These are phyloP conservation scores for Grantiella picta DNA, from an alignment of 2,113 vertebrate genomes.

Conservation along the genomic window DNA sequence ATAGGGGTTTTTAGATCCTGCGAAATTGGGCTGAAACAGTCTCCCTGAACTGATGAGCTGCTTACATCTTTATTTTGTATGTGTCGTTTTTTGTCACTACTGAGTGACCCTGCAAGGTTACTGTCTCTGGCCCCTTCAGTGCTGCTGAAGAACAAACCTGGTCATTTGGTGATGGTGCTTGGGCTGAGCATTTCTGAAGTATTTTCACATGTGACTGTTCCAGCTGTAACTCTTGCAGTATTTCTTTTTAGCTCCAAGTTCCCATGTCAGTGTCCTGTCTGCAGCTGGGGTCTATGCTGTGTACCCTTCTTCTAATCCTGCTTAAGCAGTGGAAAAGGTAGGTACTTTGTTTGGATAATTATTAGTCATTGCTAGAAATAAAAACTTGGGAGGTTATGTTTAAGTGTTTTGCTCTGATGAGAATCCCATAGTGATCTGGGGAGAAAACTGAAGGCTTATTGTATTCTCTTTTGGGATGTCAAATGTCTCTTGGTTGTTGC, in stretches of 20 bases:
- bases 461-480: background rate
- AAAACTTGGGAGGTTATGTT: background rate
- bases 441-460: background rate
- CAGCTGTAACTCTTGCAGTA: background rate
- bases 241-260: conserved; percentile 79
- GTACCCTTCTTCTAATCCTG: conserved; percentile 89
- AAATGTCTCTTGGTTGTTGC: background rate
- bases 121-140: background rate
- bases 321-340: conserved; percentile 93
- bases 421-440: background rate
- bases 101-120: background rate
- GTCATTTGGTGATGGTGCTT: background rate
- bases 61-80: background rate
- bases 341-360: background rate
- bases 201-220: background rate
- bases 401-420: background rate
- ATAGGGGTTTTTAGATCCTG: background rate
- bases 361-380: background rate
- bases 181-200: background rate
- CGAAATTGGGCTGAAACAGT: background rate
- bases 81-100: background rate
- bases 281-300: conserved; percentile 91
- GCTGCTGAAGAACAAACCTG: background rate
- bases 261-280: conserved; percentile 84
- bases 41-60: background rate